Base-by-base conservation (phyloP, 2,888 invertebrate genomes). In the Tinea pellionella region DNA sequence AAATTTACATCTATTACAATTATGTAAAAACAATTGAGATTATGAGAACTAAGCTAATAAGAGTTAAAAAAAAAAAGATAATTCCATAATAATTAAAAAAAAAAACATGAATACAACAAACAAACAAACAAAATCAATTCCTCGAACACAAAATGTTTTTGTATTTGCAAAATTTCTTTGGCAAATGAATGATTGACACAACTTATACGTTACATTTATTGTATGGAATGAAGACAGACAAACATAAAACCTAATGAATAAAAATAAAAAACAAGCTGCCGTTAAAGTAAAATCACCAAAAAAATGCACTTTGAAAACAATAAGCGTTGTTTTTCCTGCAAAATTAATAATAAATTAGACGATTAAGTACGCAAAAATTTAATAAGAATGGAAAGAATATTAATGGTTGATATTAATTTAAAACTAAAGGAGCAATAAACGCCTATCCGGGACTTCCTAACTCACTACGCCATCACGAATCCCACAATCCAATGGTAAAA, bases 181-280 rank as follows among this genome's bases (percentile, higher is more conserved):
- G 47, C 47, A 47, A 47, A 47, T 16, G n/a, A 47, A 47, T 24
- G 24, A 37, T 37, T 15, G 15, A 15, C 13, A 16, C 47, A 24
- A 16, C 47, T 47, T 47, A 47, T 8, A 13, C 41, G 41, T 13
- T n/a, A 41, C 12, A n/a, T 41, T 12, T 6, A 4, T n/a, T n/a
- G 13, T 12, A 59, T 59, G 59, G 59, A 57, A 59, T 57, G 57
- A 59, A 42, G 47, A 74, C 67, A 69, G 77, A 79, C 78, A 24
- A 58, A 74, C 67, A 69, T 77, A 79, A 79, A 18, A 15, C 6
- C 16, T 7, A 19, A 13, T 42, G 80, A 83, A 84, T 80, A 80
- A 78, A 73, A 72, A 71, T n/a, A n/a, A n/a, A n/a, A n/a, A n/a
- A n/a, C n/a, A 70, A 85, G 86, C 86, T 86, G 86, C 85, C 80